Conservation (phyloP, 2,797 vertebrate genomes). For the Malacoraja senta region DNA sequence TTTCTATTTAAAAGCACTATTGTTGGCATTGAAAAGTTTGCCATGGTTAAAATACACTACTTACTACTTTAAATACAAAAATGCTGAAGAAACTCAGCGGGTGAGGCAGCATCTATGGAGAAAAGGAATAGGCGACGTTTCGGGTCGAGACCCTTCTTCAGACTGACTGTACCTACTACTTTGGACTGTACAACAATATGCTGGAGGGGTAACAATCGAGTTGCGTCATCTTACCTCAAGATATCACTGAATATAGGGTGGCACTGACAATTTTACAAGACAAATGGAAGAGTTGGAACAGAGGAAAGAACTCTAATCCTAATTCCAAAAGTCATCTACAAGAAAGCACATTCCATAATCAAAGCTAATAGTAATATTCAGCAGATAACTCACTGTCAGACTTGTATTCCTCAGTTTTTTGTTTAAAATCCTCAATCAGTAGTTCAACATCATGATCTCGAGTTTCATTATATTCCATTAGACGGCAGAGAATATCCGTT, state of each 20-base stretch:
- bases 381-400: slow-evolving; percentile 61
- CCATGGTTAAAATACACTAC: neutral
- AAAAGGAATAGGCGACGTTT: too few species aligned
- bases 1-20: neutral
- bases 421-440: slow-evolving; percentile 62
- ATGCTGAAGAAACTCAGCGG: too few species aligned
- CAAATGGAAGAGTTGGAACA: neutral
- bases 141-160: too few species aligned
- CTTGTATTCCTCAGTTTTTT: slow-evolving; percentile 63
- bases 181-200: neutral
- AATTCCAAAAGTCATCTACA: neutral
- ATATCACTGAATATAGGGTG: neutral
- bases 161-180: neutral
- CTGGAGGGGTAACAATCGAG: neutral
- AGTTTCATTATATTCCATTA: slow-evolving; percentile 57
- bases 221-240: neutral
- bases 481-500: slow-evolving; percentile 61
- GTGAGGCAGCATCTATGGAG: too few species aligned
- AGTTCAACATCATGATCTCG: slow-evolving; percentile 60
- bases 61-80: neutral
- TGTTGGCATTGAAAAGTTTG: neutral
- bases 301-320: neutral
- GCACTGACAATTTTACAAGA: neutral
- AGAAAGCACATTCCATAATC: neutral
- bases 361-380: neutral